Evolutionary conservation across 2,797 vertebrate species (phyloP).

Genomic region (Syngnathus rostellatus): DNA sequence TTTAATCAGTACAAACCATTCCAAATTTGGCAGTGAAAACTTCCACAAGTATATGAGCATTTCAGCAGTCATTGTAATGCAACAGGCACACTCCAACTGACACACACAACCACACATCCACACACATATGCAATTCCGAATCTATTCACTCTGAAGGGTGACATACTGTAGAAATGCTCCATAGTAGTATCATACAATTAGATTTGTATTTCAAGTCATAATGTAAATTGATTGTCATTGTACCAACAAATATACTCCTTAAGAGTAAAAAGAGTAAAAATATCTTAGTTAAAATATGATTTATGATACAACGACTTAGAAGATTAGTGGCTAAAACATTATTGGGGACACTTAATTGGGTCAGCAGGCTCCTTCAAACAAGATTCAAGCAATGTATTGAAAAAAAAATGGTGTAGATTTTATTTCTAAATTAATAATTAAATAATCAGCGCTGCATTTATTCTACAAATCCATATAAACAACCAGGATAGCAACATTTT

Average conservation of each 20-base stretch:
- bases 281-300: not conserved
- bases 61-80: slow-evolving; percentile 11
- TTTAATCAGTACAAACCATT: slow-evolving; percentile 50
- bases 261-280: not conserved
- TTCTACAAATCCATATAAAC: not conserved
- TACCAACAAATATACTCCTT: not conserved
- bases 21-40: slow-evolving; percentile 32
- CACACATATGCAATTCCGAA: not conserved
- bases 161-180: slow-evolving; percentile 18
- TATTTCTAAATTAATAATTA: no score
- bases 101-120: not conserved
- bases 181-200: not conserved
- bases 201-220: not conserved
- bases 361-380: not conserved
- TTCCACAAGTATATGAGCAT: slow-evolving; percentile 44
- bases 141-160: slow-evolving; percentile 25
- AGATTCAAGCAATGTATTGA: not conserved
- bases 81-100: not conserved
- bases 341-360: not conserved
- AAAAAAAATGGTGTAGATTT: no score
- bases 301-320: not conserved
- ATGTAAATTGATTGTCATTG: not conserved
- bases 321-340: not conserved
- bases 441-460: no score
- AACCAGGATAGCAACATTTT: not conserved